Conservation (phyloP, 2,888 invertebrate genomes). For the Phrixothrix hirtus region DNA sequence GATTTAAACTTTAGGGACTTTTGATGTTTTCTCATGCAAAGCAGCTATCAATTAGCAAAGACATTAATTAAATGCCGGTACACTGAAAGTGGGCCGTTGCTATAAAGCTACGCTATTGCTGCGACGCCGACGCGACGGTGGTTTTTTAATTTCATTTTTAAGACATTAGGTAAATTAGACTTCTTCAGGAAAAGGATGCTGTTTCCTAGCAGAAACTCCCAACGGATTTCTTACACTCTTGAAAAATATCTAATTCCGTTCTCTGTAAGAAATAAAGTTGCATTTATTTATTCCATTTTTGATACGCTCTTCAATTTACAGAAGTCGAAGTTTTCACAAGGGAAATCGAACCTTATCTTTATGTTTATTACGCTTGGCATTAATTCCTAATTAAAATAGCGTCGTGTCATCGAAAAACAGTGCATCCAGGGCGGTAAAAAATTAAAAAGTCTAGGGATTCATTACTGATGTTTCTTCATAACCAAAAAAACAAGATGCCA, state of each 20-base stretch:
- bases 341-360: too few relatives aligned
- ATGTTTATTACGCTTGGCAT: too few relatives aligned
- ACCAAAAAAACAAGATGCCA: too few relatives aligned
- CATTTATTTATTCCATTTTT: too few relatives aligned
- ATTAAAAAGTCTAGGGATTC: too few relatives aligned
- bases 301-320: too few relatives aligned
- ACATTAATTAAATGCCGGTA: slow-evolving; percentile 12
- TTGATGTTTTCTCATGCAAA: slow-evolving; percentile 7
- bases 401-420: too few relatives aligned
- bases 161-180: slow-evolving; percentile 9
- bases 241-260: background rate
- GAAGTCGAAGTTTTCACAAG: too few relatives aligned
- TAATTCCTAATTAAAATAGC: too few relatives aligned
- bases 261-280: too few relatives aligned
- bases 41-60: slow-evolving; percentile 15
- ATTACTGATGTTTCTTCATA: too few relatives aligned
- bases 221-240: background rate
- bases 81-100: slow-evolving; percentile 5
- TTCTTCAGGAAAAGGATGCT: slow-evolving; percentile 9
- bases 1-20: slow-evolving; percentile 6
- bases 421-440: too few relatives aligned
- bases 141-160: slow-evolving; percentile 1
- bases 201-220: slow-evolving; percentile 1
- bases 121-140: background rate
- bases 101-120: background rate